Percentiles rank a stretch among this genome's conserved stretches.
phyloP scores from a whole-genome alignment of 2,113 vertebrate genomes.

The Chascanopsetta lugubris region DNA sequence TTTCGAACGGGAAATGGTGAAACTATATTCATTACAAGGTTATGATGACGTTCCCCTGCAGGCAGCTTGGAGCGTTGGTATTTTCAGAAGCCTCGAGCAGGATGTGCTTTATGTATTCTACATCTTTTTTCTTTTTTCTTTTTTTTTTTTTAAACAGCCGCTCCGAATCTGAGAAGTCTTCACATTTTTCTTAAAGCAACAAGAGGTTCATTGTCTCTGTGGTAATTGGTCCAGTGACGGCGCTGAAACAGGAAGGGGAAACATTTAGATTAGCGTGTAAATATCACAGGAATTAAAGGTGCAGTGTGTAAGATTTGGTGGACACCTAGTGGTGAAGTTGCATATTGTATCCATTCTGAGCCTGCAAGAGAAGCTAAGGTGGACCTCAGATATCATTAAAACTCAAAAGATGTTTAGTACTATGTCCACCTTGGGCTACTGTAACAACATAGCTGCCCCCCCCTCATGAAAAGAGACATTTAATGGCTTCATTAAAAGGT shows the following conservation, averaged over 20 bases:
- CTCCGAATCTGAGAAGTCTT: conserved; percentile 66
- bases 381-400: too few relatives aligned
- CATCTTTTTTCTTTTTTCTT: conserved; percentile 46
- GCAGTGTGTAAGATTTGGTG: too few relatives aligned
- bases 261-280: conserved; percentile 4
- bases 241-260: conserved; percentile 59
- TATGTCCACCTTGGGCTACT: too few relatives aligned
- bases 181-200: conserved; percentile 64
- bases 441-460: too few relatives aligned
- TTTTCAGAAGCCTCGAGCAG: conserved; percentile 62
- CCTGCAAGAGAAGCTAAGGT: too few relatives aligned
- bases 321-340: too few relatives aligned
- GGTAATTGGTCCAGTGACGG: conserved; percentile 64
- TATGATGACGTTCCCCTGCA: conserved; percentile 68
- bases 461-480: too few relatives aligned
- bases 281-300: conserved; percentile 10
- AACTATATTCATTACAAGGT: conserved; percentile 72
- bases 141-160: conserved; percentile 58
- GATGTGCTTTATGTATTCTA: conserved; percentile 69
- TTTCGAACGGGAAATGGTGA: conserved; percentile 60
- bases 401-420: too few relatives aligned
- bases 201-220: conserved; percentile 64
- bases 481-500: too few relatives aligned
- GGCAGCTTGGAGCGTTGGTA: conserved; percentile 59
- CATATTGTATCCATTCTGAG: too few relatives aligned